Evolutionary conservation across 1,140 invertebrate species (phyloP), one percentile per base, ranked within the genome.

Genomic region (Drosophila teissieri): DNA sequence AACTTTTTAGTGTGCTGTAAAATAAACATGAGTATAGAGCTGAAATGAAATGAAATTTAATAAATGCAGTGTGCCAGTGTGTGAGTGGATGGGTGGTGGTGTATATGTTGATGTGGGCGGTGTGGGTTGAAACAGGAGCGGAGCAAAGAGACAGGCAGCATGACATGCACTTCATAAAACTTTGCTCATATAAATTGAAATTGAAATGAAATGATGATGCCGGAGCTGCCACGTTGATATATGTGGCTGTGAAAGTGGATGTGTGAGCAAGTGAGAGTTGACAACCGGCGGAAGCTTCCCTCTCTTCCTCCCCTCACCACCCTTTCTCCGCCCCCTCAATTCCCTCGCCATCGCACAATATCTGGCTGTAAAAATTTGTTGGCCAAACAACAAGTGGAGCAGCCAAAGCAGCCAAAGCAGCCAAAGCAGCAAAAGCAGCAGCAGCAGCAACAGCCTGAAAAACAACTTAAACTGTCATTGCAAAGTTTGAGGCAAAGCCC

Each of bases 391-490:
- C 70, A 89, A 86, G 78, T 89, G 84, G 74, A 81, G 72, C 68
- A 72, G 58, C 61, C 56, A 52, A 61, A 70, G 55, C 64, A 34
- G 22, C 67, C 2, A 31, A 31, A 31, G 31, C 31, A 24, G 22
- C 67, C 19, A 22, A 22, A 65, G 65, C 65, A 69, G 67, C 67
- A 1, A 22, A 22, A 70, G 67, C 46, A 34, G 22, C 65, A 51
- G 34, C 39, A 24, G 22, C 67, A 68, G 67, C 67, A 70, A 70
- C 68, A 70, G 68, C 48, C 69, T 60, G 72, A 56, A 83, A 80
- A 83, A 86, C 83, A 86, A 89, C 83, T 86, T 86, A 86, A 86
- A 86, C 84, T 86, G 83, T 89, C 83, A 89, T 89, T 86, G 75
- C 42, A 72, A 89, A 84, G 65, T 80, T 84, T 62, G 64, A 61